Evolutionary conservation across 2,113 vertebrate species (phyloP), one percentile per base, ranked within the genome.

Genomic region (Nycticorax nycticorax): DNA sequence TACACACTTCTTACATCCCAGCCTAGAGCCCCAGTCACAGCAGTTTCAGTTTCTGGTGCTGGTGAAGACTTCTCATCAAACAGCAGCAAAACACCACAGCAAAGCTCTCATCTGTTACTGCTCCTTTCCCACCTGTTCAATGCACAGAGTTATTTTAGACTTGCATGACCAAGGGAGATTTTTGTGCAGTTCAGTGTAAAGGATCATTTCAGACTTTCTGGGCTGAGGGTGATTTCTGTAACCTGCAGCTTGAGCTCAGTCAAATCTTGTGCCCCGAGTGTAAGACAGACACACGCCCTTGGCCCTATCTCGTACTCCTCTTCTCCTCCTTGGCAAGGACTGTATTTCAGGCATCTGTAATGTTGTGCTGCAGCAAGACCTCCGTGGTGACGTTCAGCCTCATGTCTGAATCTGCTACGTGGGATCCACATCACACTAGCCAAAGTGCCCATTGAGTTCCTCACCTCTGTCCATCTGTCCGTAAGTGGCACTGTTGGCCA

Each of bases 401-500:
- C 56, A 5, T 5, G 15, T 55, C 72, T 50, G 57, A 56, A 43
- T 41, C 48, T 68, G 48, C 66, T 68, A 2, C n/a, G 7, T 7
- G 21, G 13, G 43, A 66, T 47, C 28, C 45, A 76, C 21, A 12
- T 28, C 20, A 14, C 18, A 8, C 57, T 35, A n/a, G 15, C 33
- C 57, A 28, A 62, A 85, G 50, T 33, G 15, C 15, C 48, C 43
- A 5, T 1, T 37, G 66, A n/a, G 32, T 41, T 72, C 26, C 66
- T 59, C 66, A 6, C 35, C 35, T 76, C 74, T 79, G 68, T n/a
- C 81, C 23, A 6, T 41, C 50, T 71, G 27, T 28, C n/a, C 9
- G 0, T 18, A 33, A 74, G 60, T 4, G 13, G 24, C 47, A 67
- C 64, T 20, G 0, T 37, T 3, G 2, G 47, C 35, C 47, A 52